A percentile compares a stretch with the other conserved stretches of the same genome.
Evolutionary conservation across 2,888 invertebrate genomes (phyloP).

Genomic region (Omphaloscelis lunosa): DNA sequence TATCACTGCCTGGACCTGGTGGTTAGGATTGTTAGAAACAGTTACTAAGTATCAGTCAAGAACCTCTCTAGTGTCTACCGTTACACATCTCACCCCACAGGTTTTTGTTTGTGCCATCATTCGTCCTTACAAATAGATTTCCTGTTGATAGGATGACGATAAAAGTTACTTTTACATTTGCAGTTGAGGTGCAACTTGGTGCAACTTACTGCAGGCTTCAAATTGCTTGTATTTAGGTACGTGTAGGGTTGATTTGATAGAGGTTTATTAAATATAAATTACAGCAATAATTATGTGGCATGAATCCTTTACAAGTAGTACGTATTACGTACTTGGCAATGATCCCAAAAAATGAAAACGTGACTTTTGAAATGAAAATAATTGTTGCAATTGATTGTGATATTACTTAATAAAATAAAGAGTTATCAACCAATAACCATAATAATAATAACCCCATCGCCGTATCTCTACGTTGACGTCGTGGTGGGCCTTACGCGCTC

Average conservation of each 20-base stretch:
- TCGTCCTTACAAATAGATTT: constrained; percentile 57
- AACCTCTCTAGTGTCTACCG: constrained; percentile 65
- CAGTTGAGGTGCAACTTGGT: neutral
- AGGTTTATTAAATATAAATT: neutral
- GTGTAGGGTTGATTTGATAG: neutral
- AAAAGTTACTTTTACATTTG: constrained; percentile 1
- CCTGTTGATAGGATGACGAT: neutral
- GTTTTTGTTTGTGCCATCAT: constrained; percentile 54
- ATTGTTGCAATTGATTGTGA: neutral
- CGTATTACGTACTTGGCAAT: too few relatives aligned
- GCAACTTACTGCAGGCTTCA: too few relatives aligned
- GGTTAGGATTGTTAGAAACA: constrained; percentile 75
- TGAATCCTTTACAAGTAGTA: neutral
- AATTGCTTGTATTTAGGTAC: neutral
- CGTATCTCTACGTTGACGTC: too few relatives aligned
- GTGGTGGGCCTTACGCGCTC: too few relatives aligned
- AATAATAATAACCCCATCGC: too few relatives aligned
- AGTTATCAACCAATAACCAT: too few relatives aligned
- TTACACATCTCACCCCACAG: constrained; percentile 65
- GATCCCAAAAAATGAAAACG: neutral
- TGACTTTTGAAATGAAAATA: neutral
- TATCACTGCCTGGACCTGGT: constrained; percentile 57
- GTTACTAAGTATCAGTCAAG: constrained; percentile 68
- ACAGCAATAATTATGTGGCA: neutral
- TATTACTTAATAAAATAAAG: neutral